Percentiles rank a stretch among this genome's conserved stretches.
Conservation (phyloP, 2,797 vertebrate genomes). For the Takifugu ocellatus region DNA sequence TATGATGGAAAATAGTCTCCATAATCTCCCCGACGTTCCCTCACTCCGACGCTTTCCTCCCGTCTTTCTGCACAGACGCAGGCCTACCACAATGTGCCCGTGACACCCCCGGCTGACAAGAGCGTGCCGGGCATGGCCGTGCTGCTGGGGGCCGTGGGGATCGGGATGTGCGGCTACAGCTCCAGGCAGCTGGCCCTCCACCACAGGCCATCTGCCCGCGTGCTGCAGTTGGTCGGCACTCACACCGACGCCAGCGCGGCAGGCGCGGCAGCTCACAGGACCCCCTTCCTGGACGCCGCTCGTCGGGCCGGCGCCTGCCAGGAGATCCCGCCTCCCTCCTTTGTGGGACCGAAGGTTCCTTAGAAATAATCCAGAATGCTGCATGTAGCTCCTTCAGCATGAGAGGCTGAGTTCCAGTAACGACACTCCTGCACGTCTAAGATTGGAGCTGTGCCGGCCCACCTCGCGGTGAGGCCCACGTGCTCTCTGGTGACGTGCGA, state of each 20-base stretch:
- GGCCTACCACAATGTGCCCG: conserved; percentile 54
- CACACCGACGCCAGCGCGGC: conserved; percentile 45
- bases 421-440: conserved; percentile 16
- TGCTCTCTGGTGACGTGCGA: conserved; percentile 56
- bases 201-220: conserved; percentile 68
- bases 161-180: conserved; percentile 76
- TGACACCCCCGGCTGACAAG: conserved; percentile 45
- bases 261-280: conserved; percentile 27
- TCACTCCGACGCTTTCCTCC: no score
- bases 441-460: conserved; percentile 71
- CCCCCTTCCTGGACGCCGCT: conserved; percentile 39
- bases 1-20: no score
- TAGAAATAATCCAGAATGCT: conserved; percentile 18
- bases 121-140: conserved; percentile 61
- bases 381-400: conserved; percentile 7
- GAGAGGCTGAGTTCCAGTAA: conserved; percentile 27
- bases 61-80: conserved; percentile 55
- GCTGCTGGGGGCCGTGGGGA: conserved; percentile 69
- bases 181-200: conserved; percentile 71
- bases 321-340: conserved; percentile 55
- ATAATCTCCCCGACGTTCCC: no score
- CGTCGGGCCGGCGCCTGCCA: conserved; percentile 30
- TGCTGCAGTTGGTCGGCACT: conserved; percentile 63
- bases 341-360: conserved; percentile 56
- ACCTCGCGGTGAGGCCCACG: conserved; percentile 57